Percentiles rank a stretch among this genome's conserved stretches.
phyloP scores from a whole-genome alignment of 2,888 invertebrate genomes.

The Aporophyla lueneburgensis region DNA sequence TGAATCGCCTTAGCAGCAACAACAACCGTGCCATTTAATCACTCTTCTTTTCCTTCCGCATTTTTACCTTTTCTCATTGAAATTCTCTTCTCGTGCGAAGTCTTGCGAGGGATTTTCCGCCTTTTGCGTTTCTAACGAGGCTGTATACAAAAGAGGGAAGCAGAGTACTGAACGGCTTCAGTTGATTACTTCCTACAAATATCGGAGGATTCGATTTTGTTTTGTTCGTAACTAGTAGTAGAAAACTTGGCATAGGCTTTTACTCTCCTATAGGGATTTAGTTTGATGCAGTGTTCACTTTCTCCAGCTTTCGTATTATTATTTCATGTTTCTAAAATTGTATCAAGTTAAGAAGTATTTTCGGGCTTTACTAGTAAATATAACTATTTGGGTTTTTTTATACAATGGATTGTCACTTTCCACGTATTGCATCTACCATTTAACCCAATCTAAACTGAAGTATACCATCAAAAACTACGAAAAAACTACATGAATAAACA shows the following conservation, averaged over 20 bases:
- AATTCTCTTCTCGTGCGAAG: conserved; percentile 67
- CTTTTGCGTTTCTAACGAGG: conserved; percentile 66
- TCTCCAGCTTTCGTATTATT: neutral
- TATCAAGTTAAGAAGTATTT: neutral
- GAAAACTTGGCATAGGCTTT: conserved; percentile 14
- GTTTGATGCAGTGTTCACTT: neutral
- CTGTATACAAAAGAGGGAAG: conserved; percentile 51
- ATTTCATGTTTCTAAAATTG: neutral
- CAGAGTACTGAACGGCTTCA: conserved; percentile 70
- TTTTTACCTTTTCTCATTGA: conserved; percentile 69
- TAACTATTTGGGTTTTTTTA: neutral
- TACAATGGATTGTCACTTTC: neutral
- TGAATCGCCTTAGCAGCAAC: conserved; percentile 2
- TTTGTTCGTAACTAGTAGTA: conserved; percentile 18
- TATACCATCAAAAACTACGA: neutral
- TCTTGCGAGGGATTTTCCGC: conserved; percentile 72
- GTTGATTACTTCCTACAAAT: conserved; percentile 68
- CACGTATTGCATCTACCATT: neutral
- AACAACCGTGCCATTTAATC: conserved; percentile 2
- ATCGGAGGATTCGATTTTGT: conserved; percentile 46
- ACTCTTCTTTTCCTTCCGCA: conserved; percentile 27
- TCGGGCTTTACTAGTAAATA: neutral
- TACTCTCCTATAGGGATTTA: neutral
- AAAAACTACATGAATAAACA: conserved; percentile 20
- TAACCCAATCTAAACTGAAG: neutral